Evolutionary conservation across 1,140 invertebrate species (phyloP).

Genomic region (Neelides sp.): DNA sequence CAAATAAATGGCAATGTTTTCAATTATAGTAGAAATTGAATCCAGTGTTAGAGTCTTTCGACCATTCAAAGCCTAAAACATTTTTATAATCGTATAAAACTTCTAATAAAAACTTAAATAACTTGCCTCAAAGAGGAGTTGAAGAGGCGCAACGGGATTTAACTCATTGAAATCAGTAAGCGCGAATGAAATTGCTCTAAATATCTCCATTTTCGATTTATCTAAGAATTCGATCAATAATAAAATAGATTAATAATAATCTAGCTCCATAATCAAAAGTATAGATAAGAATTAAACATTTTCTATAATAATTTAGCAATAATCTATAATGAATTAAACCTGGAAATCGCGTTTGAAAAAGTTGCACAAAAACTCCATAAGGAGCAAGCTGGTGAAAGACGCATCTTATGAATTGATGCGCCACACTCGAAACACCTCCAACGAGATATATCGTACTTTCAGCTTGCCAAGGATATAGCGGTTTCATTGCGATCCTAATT

Average conservation of each 20-base stretch:
- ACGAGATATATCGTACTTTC: conserved; percentile 76
- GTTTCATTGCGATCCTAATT: conserved; percentile 53
- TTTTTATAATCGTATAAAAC: conserved; percentile 8
- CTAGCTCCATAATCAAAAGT: background rate
- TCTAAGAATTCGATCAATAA: conserved; percentile 40
- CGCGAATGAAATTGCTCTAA: conserved; percentile 82
- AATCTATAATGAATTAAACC: conserved; percentile 40
- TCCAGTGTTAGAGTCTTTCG: conserved; percentile 75
- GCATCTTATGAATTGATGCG: conserved; percentile 91
- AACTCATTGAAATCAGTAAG: conserved; percentile 94
- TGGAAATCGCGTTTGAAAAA: conserved; percentile 79
- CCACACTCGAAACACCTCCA: conserved; percentile 78
- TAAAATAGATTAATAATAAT: too few relatives aligned
- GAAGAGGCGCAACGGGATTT: conserved; percentile 84
- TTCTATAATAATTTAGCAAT: background rate
- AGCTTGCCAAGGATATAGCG: conserved; percentile 78
- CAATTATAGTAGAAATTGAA: conserved; percentile 55
- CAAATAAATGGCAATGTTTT: conserved; percentile 84
- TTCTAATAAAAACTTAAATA: background rate
- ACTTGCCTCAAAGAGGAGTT: conserved; percentile 73
- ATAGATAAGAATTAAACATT: conserved; percentile 1
- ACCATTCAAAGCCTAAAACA: conserved; percentile 61
- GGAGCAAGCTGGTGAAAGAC: conserved; percentile 90
- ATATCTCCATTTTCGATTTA: conserved; percentile 60
- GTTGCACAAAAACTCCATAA: conserved; percentile 89